Percentiles rank a stretch among this genome's conserved stretches.
phyloP scores from a whole-genome alignment of 1,140 invertebrate genomes.

The Himalopsyche phryganea region DNA sequence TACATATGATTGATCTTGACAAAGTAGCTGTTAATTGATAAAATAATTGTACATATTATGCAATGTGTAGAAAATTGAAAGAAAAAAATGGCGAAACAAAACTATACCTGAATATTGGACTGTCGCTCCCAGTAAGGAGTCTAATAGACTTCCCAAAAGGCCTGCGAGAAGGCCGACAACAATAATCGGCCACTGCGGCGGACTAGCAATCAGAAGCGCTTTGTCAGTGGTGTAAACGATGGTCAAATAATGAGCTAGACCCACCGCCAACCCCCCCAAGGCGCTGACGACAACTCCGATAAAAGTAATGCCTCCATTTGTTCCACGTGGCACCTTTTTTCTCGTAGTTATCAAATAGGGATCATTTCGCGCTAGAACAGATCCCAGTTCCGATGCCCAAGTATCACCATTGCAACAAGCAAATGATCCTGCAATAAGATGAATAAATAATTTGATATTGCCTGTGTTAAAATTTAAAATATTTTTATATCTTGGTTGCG shows the following conservation, averaged over 20 bases:
- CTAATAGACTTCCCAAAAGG: conserved; percentile 75
- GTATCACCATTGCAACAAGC: conserved; percentile 87
- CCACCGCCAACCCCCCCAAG: conserved; percentile 71
- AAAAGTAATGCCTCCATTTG: conserved; percentile 77
- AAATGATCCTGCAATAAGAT: conserved; percentile 64
- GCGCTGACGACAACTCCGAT: conserved; percentile 69
- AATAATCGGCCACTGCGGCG: conserved; percentile 80
- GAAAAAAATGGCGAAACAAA: no score
- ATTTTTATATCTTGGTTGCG: no score
- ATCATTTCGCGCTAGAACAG: conserved; percentile 64
- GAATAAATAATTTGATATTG: no score
- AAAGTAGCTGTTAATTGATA: no score
- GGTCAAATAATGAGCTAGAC: conserved; percentile 69
- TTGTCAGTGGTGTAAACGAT: conserved; percentile 63
- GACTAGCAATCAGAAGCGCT: conserved; percentile 56
- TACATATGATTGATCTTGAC: no score
- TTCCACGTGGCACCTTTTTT: conserved; percentile 75
- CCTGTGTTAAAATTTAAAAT: no score
- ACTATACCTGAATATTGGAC: conserved; percentile 86
- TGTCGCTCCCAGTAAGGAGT: conserved; percentile 81
- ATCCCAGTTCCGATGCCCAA: conserved; percentile 86
- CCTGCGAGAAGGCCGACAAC: conserved; percentile 68
- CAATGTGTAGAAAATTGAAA: no score
- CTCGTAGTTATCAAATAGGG: conserved; percentile 76
- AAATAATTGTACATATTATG: no score